These are phyloP conservation scores for Cataglyphis cursor DNA, from an alignment of 2,888 invertebrate genomes.

Conservation along the genomic window DNA sequence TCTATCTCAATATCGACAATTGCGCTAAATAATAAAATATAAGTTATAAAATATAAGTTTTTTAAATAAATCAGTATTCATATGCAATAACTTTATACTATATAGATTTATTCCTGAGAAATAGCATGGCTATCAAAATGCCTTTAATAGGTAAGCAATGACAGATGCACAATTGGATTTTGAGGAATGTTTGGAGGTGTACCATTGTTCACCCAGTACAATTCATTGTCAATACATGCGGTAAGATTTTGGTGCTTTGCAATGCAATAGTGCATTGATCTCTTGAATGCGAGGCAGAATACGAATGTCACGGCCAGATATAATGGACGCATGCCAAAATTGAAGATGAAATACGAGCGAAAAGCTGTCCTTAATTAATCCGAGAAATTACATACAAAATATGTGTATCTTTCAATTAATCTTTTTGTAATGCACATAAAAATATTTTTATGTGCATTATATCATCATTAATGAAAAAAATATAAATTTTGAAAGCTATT, in stretches of 20 bases:
- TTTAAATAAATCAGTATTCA: not conserved
- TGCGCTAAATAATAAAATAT: not conserved
- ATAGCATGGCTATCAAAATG: constrained; percentile 5
- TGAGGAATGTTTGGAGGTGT: constrained; percentile 43
- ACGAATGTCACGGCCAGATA: constrained; percentile 35
- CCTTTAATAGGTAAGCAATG: constrained; percentile 26
- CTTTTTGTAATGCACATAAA: not conserved
- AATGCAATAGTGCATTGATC: constrained; percentile 29
- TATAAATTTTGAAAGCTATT: not conserved
- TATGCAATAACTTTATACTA: not conserved
- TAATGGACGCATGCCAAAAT: constrained; percentile 24
- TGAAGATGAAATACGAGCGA: constrained; percentile 33
- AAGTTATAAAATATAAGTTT: not conserved
- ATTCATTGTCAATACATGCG: constrained; percentile 16
- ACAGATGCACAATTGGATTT: constrained; percentile 48
- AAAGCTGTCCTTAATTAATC: not conserved
- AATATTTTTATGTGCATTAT: not conserved
- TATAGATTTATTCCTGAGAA: not conserved
- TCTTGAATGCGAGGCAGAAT: constrained; percentile 16
- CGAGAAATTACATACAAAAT: not conserved
- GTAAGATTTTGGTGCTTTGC: constrained; percentile 29
- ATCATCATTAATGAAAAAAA: not conserved
- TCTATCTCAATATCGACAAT: not conserved
- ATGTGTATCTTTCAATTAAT: not conserved
- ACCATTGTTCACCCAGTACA: constrained; percentile 36